Percentiles rank a stretch among this genome's conserved stretches.
Evolutionary conservation across 2,113 vertebrate species (phyloP).

Genomic region (Coregonus clupeaformis): DNA sequence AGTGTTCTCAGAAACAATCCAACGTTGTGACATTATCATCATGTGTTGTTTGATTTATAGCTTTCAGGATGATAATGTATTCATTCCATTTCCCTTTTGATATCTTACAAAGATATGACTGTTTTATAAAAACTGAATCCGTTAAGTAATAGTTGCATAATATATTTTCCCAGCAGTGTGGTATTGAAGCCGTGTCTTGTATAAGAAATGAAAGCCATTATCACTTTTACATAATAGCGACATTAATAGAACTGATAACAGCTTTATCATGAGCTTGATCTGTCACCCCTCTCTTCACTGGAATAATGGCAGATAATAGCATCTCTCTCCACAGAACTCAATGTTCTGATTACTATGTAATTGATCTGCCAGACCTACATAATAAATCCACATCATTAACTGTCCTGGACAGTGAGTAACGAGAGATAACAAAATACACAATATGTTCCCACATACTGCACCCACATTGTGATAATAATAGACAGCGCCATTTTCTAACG

Average conservation of each 20-base stretch:
- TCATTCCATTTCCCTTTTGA: conserved; percentile 28
- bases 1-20: conserved; percentile 52
- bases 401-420: background rate
- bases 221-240: conserved; percentile 45
- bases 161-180: background rate
- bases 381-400: conserved; percentile 2
- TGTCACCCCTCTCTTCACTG: conserved; percentile 36
- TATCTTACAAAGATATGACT: conserved; percentile 30
- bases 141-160: background rate
- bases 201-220: conserved; percentile 52
- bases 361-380: background rate
- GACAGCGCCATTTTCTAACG: too few species aligned
- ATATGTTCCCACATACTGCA: background rate
- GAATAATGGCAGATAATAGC: conserved; percentile 37
- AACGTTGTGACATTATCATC: conserved; percentile 57
- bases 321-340: conserved; percentile 25
- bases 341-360: conserved; percentile 20
- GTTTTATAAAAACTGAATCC: conserved; percentile 8
- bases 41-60: conserved; percentile 53
- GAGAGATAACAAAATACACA: conserved; percentile 14
- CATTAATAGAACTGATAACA: conserved; percentile 52
- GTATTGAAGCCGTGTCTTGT: conserved; percentile 32
- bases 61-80: conserved; percentile 36
- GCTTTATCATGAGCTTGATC: conserved; percentile 42
- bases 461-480: background rate